Conservation (phyloP, 2,888 invertebrate species). For the Mamestra brassicae region DNA sequence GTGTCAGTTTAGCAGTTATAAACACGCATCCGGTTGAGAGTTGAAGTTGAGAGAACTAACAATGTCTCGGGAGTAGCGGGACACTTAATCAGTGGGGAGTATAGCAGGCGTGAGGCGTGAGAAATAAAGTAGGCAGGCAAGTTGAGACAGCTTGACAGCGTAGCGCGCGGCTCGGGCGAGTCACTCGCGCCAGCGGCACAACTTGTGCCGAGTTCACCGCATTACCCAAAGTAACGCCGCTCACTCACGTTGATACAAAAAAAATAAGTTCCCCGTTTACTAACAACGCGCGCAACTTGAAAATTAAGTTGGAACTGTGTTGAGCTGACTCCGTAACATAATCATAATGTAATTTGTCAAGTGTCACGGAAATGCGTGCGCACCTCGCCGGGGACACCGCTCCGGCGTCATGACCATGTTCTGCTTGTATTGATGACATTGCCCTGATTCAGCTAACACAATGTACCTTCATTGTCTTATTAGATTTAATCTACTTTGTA, state of each 20-base stretch:
- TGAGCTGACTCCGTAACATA: slow-evolving; percentile 77
- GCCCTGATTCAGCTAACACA: slow-evolving; percentile 55
- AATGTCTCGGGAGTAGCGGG: slow-evolving; percentile 36
- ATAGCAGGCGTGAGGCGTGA: slow-evolving; percentile 58
- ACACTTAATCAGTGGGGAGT: slow-evolving; percentile 67
- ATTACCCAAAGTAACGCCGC: slow-evolving; percentile 59
- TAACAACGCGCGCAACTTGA: slow-evolving; percentile 72
- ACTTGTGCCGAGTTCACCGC: slow-evolving; percentile 62
- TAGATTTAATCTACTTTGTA: slow-evolving; percentile 60
- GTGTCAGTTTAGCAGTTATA: slow-evolving; percentile 28
- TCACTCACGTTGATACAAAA: slow-evolving; percentile 62
- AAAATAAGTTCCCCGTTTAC: slow-evolving; percentile 65
- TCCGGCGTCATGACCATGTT: slow-evolving; percentile 51
- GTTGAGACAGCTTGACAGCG: slow-evolving; percentile 71
- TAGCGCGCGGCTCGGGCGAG: slow-evolving; percentile 55
- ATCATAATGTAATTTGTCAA: slow-evolving; percentile 86
- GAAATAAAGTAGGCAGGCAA: slow-evolving; percentile 71
- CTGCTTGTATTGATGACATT: slow-evolving; percentile 60
- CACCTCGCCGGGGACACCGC: slow-evolving; percentile 57
- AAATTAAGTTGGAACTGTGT: slow-evolving; percentile 78
- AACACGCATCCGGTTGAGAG: slow-evolving; percentile 18
- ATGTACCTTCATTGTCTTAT: slow-evolving; percentile 64
- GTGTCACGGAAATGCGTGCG: slow-evolving; percentile 70
- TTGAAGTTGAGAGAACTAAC: slow-evolving; percentile 33
- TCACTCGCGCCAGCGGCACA: slow-evolving; percentile 64